Base-by-base conservation (phyloP, 2,888 invertebrate species). In the Lasioglossum marginatum region DNA sequence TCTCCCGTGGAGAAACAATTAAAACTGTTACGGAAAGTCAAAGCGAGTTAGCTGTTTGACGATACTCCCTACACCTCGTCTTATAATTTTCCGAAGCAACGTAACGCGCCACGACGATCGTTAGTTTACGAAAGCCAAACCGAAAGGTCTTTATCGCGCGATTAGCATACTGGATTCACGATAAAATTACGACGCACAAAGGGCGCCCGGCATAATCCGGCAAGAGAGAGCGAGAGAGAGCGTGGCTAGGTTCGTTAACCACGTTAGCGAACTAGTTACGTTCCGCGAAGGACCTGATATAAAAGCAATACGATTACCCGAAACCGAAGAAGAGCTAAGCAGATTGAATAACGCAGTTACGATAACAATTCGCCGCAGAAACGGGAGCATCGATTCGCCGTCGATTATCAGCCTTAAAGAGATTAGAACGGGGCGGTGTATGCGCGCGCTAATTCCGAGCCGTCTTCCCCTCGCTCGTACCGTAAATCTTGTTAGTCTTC, bases 401-500 rank as follows among this genome's bases (percentile, higher is more conserved):
- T 68, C 77, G 52, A 77, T 77, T 74, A 79, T 79, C 74, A 79
- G 74, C 63, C 73, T 48, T 45, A 74, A 66, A 45, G 77, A 72
- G 63, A 71, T 63, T 71, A 68, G 37, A 6, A 0, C 27, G 27
- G 2, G 27, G 48, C 48, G 34, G 43, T 34, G 63, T 71, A 57
- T 52, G 52, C 70, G 63, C 63, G 63, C 31, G 43, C 77, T 75
- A 78, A 81, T 81, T 84, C 43, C 71, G n/a, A 66, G 45, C 48
- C 78, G 45, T 75, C 52, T 63, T 75, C 85, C 40, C 48, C 19
- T 48, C 48, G 73, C 74, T 14, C 79, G 23, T 23, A 23, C 14
- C 63, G 60, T 71, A 77, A 79, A 79, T 87, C 87, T 78, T 75
- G 80, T 87, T 79, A 83, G 68, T 77, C 77, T 79, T 87, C 81